Conservation (phyloP, 2,888 invertebrate genomes). For the Oeneis ivallda region DNA sequence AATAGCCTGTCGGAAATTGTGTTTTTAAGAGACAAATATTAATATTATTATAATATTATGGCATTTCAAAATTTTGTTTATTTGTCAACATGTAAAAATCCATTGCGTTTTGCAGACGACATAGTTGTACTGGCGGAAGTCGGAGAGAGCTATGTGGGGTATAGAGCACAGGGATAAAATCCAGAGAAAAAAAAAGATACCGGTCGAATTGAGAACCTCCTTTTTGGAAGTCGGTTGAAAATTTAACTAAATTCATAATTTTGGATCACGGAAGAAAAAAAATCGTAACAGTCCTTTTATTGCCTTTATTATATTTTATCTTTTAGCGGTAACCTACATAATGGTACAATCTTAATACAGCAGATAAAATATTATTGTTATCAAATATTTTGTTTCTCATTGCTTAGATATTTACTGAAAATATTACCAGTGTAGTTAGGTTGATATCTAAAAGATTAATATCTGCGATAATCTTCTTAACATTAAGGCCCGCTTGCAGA, state of each 20-base stretch:
- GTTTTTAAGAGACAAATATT: not conserved
- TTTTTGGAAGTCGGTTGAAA: no score
- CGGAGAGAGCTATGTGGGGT: no score
- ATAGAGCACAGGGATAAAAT: no score
- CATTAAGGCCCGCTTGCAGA: no score
- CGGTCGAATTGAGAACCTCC: no score
- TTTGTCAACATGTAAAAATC: no score
- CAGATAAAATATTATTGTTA: slow-evolving; percentile 10
- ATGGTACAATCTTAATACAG: slow-evolving; percentile 1
- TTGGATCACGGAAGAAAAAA: no score
- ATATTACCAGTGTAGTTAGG: not conserved
- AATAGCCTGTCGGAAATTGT: not conserved
- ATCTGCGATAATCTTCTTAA: not conserved
- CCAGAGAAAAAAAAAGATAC: no score
- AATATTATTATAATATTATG: not conserved
- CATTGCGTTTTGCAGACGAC: no score
- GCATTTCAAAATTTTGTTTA: no score
- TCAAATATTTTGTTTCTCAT: slow-evolving; percentile 2
- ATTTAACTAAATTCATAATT: no score
- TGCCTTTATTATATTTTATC: not conserved
- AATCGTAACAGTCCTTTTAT: not conserved
- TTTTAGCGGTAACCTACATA: slow-evolving; percentile 9
- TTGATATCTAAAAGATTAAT: not conserved
- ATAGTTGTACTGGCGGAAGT: no score
- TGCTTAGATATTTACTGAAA: slow-evolving; percentile 15